Conservation (phyloP, 2,113 vertebrate species). For the Dissostichus mawsoni region DNA sequence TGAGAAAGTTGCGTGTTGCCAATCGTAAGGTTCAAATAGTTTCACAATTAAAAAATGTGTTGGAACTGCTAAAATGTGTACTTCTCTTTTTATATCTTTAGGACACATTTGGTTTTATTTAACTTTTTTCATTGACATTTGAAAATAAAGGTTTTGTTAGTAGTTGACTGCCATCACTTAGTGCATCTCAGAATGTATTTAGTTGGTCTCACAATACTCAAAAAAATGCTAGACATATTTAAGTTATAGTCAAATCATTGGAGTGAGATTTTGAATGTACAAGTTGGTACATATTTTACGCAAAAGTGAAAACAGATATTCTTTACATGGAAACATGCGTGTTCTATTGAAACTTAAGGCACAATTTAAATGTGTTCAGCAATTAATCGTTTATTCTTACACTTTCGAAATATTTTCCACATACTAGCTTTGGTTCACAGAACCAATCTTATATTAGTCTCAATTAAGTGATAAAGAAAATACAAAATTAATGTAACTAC, state of each 20-base stretch:
- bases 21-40: neutral
- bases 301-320: neutral
- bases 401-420: constrained; percentile 70
- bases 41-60: neutral
- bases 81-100: neutral
- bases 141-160: neutral
- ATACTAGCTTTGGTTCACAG: constrained; percentile 82
- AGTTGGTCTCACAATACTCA: neutral
- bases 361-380: constrained; percentile 51
- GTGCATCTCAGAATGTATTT: neutral
- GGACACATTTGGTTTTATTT: too few relatives aligned
- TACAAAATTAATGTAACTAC: constrained; percentile 63
- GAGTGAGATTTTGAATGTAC: neutral
- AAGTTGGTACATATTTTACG: neutral
- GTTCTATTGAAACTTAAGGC: constrained; percentile 10
- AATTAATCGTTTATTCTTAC: constrained; percentile 70
- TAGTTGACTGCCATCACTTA: neutral
- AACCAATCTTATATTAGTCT: constrained; percentile 79
- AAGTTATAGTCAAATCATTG: neutral
- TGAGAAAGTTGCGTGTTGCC: neutral
- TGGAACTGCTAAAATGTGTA: neutral
- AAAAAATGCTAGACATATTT: neutral
- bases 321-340: constrained; percentile 3
- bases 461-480: constrained; percentile 65
- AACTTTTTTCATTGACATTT: neutral